phyloP scores from a whole-genome alignment of 1,140 invertebrate genomes.

The roundworm (Caenorhabditis elegans) region WBcel235 BX284604.4:10695501-10696000 shows the following conservation, averaged over 20 bases:
- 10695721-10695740: background rate
- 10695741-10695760: conserved; percentile 9
- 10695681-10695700: no score
- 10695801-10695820: background rate
- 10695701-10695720: no score
- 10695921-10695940: background rate
- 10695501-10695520: background rate
- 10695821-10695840: background rate
- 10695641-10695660: no score
- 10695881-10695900: background rate
- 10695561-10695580: background rate
- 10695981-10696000: background rate
- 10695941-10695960: background rate
- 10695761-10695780: conserved; percentile 7
- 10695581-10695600: no score
- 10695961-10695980: background rate
- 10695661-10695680: no score
- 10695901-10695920: background rate
- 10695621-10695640: no score
- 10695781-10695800: background rate
- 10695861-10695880: background rate
- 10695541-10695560: conserved; percentile 1
- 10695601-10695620: no score
- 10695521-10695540: conserved; percentile 24
- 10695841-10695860: background rate